Evolutionary conservation across 2,797 vertebrate genomes (phyloP), one percentile per base, ranked within the genome.

Genomic region (Phaenicophaeus curvirostris): DNA sequence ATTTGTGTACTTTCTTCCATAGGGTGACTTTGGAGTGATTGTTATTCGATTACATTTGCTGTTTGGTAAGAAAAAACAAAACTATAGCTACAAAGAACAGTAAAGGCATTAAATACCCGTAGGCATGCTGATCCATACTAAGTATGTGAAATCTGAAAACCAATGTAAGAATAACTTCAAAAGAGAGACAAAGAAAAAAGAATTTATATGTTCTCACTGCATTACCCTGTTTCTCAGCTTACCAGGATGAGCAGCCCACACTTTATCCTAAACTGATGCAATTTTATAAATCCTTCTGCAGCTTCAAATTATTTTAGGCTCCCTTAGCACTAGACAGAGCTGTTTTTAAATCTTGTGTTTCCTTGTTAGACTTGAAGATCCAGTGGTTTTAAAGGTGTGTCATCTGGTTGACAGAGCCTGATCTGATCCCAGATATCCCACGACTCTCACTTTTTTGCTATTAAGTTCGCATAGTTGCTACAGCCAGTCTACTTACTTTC

Each of bases 381-480:
- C 1, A 2, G 15, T 92, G 86, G n/a, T 44, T 79, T 94, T 86
- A 72, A 69, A 91, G 61, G 35, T 71, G 62, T 19, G 76, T 42
- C 54, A 37, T 75, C 77, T 58, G 61, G 39, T 53, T 97, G 95
- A 90, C 76, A 87, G 90, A 85, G 46, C 55, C 31, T 93, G 92
- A 92, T 86, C 65, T 91, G 77, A 86, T 92, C 65, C 59, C 73
- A 77, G 51, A 80, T 72, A 84, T 97, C 92, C 93, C 95, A 94
- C 0, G 89, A 77, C 81, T 96, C 92, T 96, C 88, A 67, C 93
- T 95, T 96, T 69, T 41, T 74, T 69, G 48, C 84, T 80, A 62
- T 96, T 96, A 96, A 82, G 57, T 74, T 95, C 87, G 51, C 83
- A 85, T 77, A 74, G 50, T 86, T 94, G 55, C 73, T 75, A 27